Base-by-base conservation (phyloP, 2,888 invertebrate species). In the Blomia tropicalis region DNA sequence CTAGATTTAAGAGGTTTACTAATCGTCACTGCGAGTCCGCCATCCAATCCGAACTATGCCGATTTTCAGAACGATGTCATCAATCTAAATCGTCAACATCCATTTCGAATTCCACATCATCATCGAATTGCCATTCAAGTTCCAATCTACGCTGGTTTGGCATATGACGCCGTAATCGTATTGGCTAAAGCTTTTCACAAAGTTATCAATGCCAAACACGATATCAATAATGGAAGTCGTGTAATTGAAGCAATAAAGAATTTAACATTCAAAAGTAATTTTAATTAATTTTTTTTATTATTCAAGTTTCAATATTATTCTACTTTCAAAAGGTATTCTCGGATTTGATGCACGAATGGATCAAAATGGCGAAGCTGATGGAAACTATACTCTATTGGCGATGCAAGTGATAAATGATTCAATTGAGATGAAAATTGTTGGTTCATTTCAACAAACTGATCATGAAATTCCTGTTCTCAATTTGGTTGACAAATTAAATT, bases 341-440 rank as follows among this genome's bases (percentile, higher is more conserved):
- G 77, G 77, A 5, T 75, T 75, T 66, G 72, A 74, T 29, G 73
- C 76, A 11, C 83, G 82, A 69, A 88, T 92, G 70, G 89, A 92
- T 72, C 80, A 79, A 2, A 83, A 85, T 66, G 91, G 91, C 5
- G 89, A 92, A 70, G 89, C 90, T 0, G 88, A 90, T 71, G 90
- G 89, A 0, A 91, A 91, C 75, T 91, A 85, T 74, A 86, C 89
- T 0, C 84, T 91, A 1, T 82, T 90, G 27, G 83, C 86, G 0
- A 75, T 88, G 58, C 66, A 72, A 65, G 65, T 65, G 22, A 66
- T 27, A 44, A 60, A 60, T n/a, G 30, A 44, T 7, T 30, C 29
- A 30, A 66, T 63, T 22, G 60, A 58, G 3, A 67, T 68, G 66
- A 81, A 82, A 69, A 84, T 85, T 0, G 84, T 87, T 1, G 86